phyloP scores from a whole-genome alignment of 1,140 invertebrate genomes.

The Ladona fulva region DNA sequence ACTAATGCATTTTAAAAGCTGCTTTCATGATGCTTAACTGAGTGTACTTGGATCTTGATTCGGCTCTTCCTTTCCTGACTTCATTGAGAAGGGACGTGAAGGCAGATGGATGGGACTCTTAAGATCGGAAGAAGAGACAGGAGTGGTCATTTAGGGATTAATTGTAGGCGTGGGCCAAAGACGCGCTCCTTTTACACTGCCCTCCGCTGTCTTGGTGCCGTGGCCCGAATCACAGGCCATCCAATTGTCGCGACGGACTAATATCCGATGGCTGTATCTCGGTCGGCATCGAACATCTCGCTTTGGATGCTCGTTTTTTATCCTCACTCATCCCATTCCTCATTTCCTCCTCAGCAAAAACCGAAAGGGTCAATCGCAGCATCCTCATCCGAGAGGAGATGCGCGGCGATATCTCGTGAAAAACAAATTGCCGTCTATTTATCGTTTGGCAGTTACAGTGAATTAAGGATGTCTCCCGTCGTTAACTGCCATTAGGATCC shows the following conservation, averaged over 20 bases:
- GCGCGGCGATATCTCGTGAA: neutral
- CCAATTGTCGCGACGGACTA: neutral
- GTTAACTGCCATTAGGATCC: neutral
- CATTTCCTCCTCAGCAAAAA: neutral
- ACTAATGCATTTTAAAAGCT: no score
- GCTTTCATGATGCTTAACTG: no score
- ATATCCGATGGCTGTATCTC: neutral
- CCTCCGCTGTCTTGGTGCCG: neutral
- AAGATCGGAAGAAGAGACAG: no score
- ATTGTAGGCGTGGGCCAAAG: neutral
- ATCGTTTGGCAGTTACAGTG: slow-evolving; percentile 8
- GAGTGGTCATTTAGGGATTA: neutral
- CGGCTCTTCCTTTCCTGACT: no score
- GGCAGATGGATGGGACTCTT: no score
- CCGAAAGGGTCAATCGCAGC: no score
- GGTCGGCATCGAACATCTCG: neutral
- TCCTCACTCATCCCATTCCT: neutral
- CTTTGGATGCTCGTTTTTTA: neutral
- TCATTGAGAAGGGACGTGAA: no score
- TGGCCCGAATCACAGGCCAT: neutral
- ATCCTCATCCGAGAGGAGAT: neutral
- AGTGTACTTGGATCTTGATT: no score
- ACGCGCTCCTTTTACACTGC: neutral
- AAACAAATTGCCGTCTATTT: neutral
- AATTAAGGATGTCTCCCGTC: slow-evolving; percentile 4